Conservation (phyloP, 2,797 vertebrate species). For the Astyanax mexicanus region DNA sequence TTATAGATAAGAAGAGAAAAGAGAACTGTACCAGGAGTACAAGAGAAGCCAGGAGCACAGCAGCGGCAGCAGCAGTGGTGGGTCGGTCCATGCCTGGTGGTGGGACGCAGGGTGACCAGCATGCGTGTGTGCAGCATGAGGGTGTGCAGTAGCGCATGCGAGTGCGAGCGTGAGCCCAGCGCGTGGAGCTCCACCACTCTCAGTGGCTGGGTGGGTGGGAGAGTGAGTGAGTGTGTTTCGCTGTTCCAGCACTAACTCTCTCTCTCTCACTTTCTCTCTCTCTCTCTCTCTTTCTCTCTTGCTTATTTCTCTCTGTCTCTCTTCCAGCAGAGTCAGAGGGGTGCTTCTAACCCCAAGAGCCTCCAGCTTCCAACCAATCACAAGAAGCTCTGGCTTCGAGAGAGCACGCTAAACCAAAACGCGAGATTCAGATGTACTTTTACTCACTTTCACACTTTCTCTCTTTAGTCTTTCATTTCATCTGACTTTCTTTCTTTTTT, state of each 20-base stretch:
- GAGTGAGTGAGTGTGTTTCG: too few relatives aligned
- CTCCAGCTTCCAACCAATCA: conserved; percentile 82
- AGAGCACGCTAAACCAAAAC: conserved; percentile 80
- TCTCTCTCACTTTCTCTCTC: conserved; percentile 46
- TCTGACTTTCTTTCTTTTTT: conserved; percentile 31
- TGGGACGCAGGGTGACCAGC: conserved; percentile 51
- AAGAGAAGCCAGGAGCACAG: conserved; percentile 80
- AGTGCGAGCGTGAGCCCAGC: conserved; percentile 54
- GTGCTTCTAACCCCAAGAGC: conserved; percentile 67
- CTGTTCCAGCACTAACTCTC: conserved; percentile 43
- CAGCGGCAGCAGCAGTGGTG: conserved; percentile 73
- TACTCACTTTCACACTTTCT: conserved; percentile 57
- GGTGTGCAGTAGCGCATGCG: conserved; percentile 24
- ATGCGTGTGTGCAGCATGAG: conserved; percentile 30
- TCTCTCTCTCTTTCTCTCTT: conserved; percentile 49
- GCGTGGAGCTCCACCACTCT: conserved; percentile 74
- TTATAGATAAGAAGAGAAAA: conserved; percentile 15
- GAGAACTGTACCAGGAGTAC: conserved; percentile 84
- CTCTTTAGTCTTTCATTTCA: conserved; percentile 8
- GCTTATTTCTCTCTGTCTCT: conserved; percentile 61
- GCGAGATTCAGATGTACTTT: conserved; percentile 75
- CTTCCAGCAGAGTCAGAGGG: conserved; percentile 71
- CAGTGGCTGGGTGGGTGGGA: conserved; percentile 33
- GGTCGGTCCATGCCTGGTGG: conserved; percentile 79
- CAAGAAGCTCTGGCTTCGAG: conserved; percentile 81